Conservation (phyloP, 2,888 invertebrate species). For the Scrobipalpa atriplicella region DNA sequence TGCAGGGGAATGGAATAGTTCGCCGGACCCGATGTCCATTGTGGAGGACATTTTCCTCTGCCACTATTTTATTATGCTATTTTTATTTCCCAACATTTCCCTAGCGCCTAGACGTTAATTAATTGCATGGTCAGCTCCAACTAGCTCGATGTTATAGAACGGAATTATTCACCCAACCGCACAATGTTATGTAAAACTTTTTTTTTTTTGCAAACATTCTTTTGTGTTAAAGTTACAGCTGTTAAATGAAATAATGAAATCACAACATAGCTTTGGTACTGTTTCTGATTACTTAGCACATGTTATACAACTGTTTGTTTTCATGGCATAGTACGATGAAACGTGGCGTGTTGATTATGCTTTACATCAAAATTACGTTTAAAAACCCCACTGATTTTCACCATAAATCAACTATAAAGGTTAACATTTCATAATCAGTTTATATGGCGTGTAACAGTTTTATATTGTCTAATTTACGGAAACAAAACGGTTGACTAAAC, state of each 20-base stretch:
- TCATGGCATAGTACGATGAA: not conserved
- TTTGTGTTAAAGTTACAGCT: not conserved
- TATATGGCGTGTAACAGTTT: not conserved
- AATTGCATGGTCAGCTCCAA: slow-evolving; percentile 20
- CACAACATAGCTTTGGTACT: no score
- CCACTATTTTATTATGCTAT: not conserved
- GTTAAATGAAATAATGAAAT: not conserved
- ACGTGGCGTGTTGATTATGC: not conserved
- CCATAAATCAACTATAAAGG: not conserved
- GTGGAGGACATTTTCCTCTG: not conserved
- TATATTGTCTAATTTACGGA: not conserved
- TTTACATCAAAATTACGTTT: not conserved
- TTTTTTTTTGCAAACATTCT: not conserved
- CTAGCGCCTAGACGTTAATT: slow-evolving; percentile 18
- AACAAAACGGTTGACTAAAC: slow-evolving; percentile 1
- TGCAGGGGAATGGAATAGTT: not conserved
- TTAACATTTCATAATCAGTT: not conserved
- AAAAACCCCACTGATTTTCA: not conserved
- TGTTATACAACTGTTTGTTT: not conserved
- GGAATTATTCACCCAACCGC: slow-evolving; percentile 9
- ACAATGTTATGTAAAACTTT: not conserved
- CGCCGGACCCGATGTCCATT: not conserved
- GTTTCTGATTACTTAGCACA: no score
- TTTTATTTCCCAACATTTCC: slow-evolving; percentile 18
- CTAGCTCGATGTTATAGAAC: slow-evolving; percentile 13